Evolutionary conservation across 2,888 invertebrate species (phyloP), one percentile per base, ranked within the genome.

Genomic region (Cheilosia variabilis): DNA sequence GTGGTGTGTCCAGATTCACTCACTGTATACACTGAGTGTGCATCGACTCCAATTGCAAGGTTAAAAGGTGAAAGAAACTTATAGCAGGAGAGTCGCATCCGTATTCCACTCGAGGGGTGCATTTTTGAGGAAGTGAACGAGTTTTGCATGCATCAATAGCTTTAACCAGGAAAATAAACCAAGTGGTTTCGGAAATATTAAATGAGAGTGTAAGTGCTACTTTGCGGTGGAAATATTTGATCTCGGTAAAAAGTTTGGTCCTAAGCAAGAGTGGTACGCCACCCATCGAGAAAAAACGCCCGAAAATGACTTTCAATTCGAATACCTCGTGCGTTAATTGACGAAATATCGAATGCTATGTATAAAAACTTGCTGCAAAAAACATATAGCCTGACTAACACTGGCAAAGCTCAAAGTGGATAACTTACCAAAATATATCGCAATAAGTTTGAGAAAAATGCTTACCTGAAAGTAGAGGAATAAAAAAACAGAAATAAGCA

Each of bases 41-140:
- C 84, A 80, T 45, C 73, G 79, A 73, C 80, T 80, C 69, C 50
- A 71, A 80, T 68, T 80, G 79, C 73, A 80, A 80, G 84, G 84
- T 75, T 69, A 65, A 84, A 65, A 80, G 84, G 80, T 84, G 73
- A 80, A 75, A 22, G 75, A 75, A 80, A 80, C 84, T 84, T 69
- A 58, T 34, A 75, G 79, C 69, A 65, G 55, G 75, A 53, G 69
- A 58, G 52, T 65, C 47, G 17, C 19, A 62, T 68, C 24, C 52
- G 43, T 43, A 7, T 43, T 43, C 47, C 17, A 9, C 17, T 58
- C 43, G 13, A 58, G 15, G n/a, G 24, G 24, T 19, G 31, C 15
- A 45, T 66, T 69, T 34, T 50, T 19, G 24, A 75, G 62, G 58
- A 77, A 66, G 37, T 50, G 69, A 69, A 62, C 57, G 52, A 45